Percentiles rank a stretch among this genome's conserved stretches.
phyloP scores from a whole-genome alignment of 2,113 vertebrate species.

The Myrmecobius fasciatus region DNA sequence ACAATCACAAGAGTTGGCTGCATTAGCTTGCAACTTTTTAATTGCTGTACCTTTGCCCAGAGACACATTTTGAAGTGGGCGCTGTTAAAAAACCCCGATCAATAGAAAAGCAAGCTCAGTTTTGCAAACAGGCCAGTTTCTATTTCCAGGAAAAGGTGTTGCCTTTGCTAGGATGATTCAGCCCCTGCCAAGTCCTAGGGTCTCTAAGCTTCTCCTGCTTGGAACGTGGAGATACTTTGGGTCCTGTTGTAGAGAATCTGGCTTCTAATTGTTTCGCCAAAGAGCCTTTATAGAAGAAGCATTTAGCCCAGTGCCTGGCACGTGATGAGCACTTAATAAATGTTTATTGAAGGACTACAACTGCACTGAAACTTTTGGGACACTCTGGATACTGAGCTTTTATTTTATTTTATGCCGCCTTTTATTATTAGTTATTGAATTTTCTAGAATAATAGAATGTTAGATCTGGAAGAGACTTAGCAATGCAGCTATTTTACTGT shows the following conservation, averaged over 20 bases:
- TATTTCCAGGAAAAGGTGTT: slow-evolving; percentile 15
- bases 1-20: neutral
- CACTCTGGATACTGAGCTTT: neutral
- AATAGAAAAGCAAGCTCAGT: slow-evolving; percentile 11
- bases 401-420: neutral
- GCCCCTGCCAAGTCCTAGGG: neutral
- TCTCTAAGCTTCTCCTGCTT: neutral
- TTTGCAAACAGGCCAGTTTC: neutral
- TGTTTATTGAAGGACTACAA: neutral
- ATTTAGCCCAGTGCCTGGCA: neutral
- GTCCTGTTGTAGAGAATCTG: neutral
- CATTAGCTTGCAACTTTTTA: slow-evolving; percentile 6
- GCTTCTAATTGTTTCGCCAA: neutral
- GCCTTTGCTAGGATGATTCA: neutral
- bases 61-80: neutral
- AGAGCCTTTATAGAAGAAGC: neutral
- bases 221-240: neutral
- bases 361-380: neutral
- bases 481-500: neutral
- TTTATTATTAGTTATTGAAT: neutral
- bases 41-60: slow-evolving; percentile 32
- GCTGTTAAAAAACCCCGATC: slow-evolving; percentile 26
- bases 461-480: neutral
- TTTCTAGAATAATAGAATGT: neutral
- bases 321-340: neutral